These are phyloP conservation scores for Drosophila bunnanda DNA, from an alignment of 2,888 invertebrate species.

Conservation along the genomic window DNA sequence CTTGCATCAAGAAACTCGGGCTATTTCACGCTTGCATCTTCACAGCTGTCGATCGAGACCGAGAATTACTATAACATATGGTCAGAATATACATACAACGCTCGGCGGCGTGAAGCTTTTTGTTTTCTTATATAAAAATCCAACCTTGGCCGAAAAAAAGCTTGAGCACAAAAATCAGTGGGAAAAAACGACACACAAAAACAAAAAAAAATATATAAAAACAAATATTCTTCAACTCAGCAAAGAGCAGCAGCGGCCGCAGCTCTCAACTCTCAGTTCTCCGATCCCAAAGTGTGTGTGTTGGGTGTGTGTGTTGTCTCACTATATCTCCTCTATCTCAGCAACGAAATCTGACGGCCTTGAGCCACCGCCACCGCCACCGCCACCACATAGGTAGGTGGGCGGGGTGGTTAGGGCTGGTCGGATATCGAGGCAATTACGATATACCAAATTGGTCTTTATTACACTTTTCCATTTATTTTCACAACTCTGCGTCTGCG, in stretches of 20 bases:
- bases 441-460: conserved; percentile 27
- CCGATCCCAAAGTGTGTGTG: not conserved
- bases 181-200: conserved; percentile 13
- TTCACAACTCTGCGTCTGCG: not conserved
- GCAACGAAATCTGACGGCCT: conserved; percentile 17
- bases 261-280: not conserved
- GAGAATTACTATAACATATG: conserved; percentile 58
- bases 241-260: conserved; percentile 1
- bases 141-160: conserved; percentile 69
- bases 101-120: conserved; percentile 34
- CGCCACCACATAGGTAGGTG: conserved; percentile 10
- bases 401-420: conserved; percentile 25
- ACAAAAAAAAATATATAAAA: conserved; percentile 7
- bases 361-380: conserved; percentile 5
- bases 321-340: conserved; percentile 4
- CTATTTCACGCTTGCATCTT: conserved; percentile 64
- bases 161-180: conserved; percentile 49
- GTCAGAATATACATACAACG: conserved; percentile 40
- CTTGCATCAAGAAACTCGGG: conserved; percentile 24
- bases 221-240: conserved; percentile 31
- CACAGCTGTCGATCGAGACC: conserved; percentile 48
- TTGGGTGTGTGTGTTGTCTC: not conserved
- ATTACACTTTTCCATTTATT: conserved; percentile 23
- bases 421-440: conserved; percentile 27
- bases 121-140: conserved; percentile 60